These are phyloP conservation scores for Paracanthobrama guichenoti DNA, from an alignment of 2,113 vertebrate genomes.

Conservation along the genomic window DNA sequence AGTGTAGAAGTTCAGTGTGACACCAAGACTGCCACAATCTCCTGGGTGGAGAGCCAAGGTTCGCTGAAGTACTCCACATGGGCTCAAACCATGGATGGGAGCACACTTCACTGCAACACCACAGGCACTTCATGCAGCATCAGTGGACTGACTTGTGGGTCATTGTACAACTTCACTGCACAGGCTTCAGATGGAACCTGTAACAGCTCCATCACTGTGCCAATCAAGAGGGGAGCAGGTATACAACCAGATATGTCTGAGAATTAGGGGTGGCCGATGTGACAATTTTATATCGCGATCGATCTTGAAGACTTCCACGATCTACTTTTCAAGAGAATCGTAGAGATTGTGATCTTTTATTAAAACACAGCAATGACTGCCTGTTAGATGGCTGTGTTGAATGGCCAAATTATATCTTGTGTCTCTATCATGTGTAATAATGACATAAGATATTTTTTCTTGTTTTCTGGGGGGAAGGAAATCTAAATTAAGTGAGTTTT, in stretches of 20 bases:
- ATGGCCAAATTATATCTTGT: no score
- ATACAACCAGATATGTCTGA: conserved; percentile 19
- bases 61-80: conserved; percentile 62
- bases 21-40: conserved; percentile 63
- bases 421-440: no score
- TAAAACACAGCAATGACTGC: no score
- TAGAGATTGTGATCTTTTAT: no score
- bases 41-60: conserved; percentile 66
- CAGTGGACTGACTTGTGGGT: conserved; percentile 68
- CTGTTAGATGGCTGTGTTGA: no score
- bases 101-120: conserved; percentile 60
- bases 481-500: no score
- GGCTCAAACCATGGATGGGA: conserved; percentile 52
- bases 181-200: conserved; percentile 68
- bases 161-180: conserved; percentile 71
- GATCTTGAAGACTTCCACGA: no score
- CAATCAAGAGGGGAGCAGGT: conserved; percentile 71
- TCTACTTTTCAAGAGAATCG: no score
- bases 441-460: no score
- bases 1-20: conserved; percentile 65
- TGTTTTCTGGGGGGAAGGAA: no score
- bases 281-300: no score
- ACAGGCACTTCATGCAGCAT: conserved; percentile 63
- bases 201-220: conserved; percentile 68
- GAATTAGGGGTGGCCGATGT: no score